A percentile compares a stretch with the other conserved stretches of the same genome.
Evolutionary conservation across 2,113 vertebrate species (phyloP).

Genomic region (Paradoxurus hermaphroditus): DNA sequence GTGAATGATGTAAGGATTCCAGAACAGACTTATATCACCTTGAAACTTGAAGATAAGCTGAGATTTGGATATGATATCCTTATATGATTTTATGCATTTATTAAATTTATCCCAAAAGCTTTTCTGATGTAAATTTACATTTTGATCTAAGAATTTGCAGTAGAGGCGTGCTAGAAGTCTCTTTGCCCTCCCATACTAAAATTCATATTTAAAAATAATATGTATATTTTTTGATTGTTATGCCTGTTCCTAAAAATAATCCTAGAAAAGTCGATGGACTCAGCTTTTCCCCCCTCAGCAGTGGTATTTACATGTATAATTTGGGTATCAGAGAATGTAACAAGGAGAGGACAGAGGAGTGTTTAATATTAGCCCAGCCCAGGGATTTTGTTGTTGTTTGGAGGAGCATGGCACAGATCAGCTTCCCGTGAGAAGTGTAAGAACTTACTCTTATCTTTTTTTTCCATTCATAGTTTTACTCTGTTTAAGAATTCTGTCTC

Average conservation of each 20-base stretch:
- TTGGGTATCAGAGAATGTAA: background rate
- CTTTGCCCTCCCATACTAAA: conserved; percentile 13
- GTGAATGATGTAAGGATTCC: conserved; percentile 98
- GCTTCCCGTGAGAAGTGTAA: background rate
- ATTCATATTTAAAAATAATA: background rate
- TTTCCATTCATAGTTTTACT: background rate
- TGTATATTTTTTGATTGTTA: background rate
- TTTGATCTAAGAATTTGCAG: conserved; percentile 41
- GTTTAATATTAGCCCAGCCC: background rate
- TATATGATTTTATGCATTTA: conserved; percentile 68
- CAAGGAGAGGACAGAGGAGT: background rate
- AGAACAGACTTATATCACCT: conserved; percentile 97
- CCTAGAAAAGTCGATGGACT: background rate
- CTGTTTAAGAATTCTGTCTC: background rate
- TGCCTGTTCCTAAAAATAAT: conserved; percentile 5
- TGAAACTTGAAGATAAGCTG: conserved; percentile 97
- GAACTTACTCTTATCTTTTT: background rate
- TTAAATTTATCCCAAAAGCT: conserved; percentile 51
- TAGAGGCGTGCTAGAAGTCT: background rate
- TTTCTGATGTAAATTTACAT: conserved; percentile 24
- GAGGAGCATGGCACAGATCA: background rate
- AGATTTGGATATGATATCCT: conserved; percentile 99
- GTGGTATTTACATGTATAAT: background rate
- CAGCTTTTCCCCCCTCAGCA: background rate
- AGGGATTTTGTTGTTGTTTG: background rate